Evolutionary conservation across 2,797 vertebrate genomes (phyloP), one percentile per base, ranked within the genome.

Genomic region (Pagetopsis macropterus): DNA sequence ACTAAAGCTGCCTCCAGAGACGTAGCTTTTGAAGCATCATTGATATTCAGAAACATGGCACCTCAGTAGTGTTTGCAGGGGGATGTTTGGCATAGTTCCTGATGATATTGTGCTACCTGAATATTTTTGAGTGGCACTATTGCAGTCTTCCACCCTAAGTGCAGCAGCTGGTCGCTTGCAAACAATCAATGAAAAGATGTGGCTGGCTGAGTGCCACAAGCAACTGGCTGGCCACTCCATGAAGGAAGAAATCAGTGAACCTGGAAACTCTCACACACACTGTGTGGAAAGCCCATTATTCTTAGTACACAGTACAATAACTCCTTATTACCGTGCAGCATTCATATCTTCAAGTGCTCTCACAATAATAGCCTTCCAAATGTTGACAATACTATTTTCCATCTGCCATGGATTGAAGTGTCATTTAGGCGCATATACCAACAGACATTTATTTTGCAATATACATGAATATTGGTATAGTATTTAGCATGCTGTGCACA

Each of bases 311-410:
- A 64, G 60, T 58, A 65, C 70, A 78, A 83, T 81, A 69, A 81
- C 74, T 81, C 55, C 60, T 70, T 69, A 77, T 92, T 84, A 82
- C 73, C 10, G 41, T 65, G 59, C 82, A 76, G 68, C 60, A 78
- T 82, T 86, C 73, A 81, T 79, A 81, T 84, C 72, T 78, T 85
- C 72, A 65, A 81, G 71, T 65, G 65, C 78, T 78, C 70, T 84
- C 55, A 65, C 54, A 78, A 71, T 82, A 85, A 90, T 84, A 84
- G 70, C 73, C 75, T 75, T 79, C 67, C 82, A 90, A 80, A 86
- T 84, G 68, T 75, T 84, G 68, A 78, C 86, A 75, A 79, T 91
- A 86, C 89, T 90, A 83, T 89, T 91, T 92, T 86, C 78, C 72
- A 75, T 88, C 83, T 85, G 74, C 78, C 58, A 63, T 76, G 33